Conservation (phyloP, 1,140 invertebrate genomes). For the Drosophila eugracilis region DNA sequence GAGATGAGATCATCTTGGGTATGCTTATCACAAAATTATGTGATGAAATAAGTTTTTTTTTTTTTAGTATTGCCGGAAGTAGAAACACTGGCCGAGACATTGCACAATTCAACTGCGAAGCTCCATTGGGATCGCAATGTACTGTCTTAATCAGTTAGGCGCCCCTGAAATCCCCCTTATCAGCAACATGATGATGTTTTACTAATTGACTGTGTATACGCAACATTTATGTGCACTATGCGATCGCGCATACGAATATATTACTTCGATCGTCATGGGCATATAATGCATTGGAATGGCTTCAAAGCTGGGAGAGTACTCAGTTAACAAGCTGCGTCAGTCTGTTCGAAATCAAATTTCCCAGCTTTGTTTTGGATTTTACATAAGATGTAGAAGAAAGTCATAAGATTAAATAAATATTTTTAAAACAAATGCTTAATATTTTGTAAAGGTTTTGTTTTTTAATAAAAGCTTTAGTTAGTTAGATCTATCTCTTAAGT, state of each 20-base stretch:
- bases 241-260: slow-evolving; percentile 2
- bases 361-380: not conserved
- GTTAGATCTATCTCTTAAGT: too few relatives aligned
- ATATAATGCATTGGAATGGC: not conserved
- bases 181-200: slow-evolving; percentile 67
- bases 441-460: too few relatives aligned
- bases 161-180: slow-evolving; percentile 58
- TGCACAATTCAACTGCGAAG: slow-evolving; percentile 25
- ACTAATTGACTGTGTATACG: slow-evolving; percentile 52
- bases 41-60: not conserved
- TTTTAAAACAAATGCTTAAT: too few relatives aligned
- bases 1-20: slow-evolving; percentile 17
- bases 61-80: slow-evolving; percentile 39
- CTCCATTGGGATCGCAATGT: slow-evolving; percentile 12
- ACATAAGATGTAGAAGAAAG: too few relatives aligned
- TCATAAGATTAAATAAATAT: too few relatives aligned
- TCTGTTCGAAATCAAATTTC: not conserved
- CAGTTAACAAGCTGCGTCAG: not conserved
- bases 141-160: slow-evolving; percentile 54
- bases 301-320: not conserved
- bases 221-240: slow-evolving; percentile 36
- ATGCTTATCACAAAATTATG: not conserved
- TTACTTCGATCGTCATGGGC: slow-evolving; percentile 17
- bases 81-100: slow-evolving; percentile 31
- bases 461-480: too few relatives aligned